Evolutionary conservation across 1,140 invertebrate species (phyloP).

Genomic region (Drosophila ohnishii): DNA sequence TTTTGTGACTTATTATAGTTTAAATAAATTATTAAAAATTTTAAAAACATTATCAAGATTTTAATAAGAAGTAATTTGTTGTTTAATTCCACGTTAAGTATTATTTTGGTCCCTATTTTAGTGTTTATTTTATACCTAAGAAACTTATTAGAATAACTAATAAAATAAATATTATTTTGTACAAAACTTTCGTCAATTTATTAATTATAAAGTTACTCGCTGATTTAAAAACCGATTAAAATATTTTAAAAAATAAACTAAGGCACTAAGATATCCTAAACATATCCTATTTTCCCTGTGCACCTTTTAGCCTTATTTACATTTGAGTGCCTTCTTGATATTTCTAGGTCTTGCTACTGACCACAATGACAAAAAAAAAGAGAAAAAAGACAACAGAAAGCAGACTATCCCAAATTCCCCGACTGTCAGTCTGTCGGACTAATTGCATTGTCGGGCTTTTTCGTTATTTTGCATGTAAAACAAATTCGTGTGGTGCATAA

Average conservation of each 20-base stretch:
- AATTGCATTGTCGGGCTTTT: conserved; percentile 63
- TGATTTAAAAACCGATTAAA: too few relatives aligned
- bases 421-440: conserved; percentile 34
- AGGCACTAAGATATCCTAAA: background rate
- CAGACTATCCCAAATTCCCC: conserved; percentile 22
- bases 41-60: too few relatives aligned
- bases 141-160: background rate
- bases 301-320: conserved; percentile 63
- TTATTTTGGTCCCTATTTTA: rapidly evolving
- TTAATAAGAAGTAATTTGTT: too few relatives aligned
- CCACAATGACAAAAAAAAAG: conserved; percentile 14
- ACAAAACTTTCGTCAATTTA: background rate
- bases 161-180: background rate
- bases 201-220: background rate
- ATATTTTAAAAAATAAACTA: too few relatives aligned
- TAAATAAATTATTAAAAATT: too few relatives aligned
- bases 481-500: conserved; percentile 46
- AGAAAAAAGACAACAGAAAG: conserved; percentile 4
- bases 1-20: too few relatives aligned
- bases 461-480: conserved; percentile 45
- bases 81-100: background rate
- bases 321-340: conserved; percentile 43
- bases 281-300: background rate
- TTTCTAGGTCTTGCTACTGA: conserved; percentile 10
- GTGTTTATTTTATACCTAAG: background rate